Evolutionary conservation across 1,140 invertebrate genomes (phyloP).

Genomic region (Tetramorium alpestre): DNA sequence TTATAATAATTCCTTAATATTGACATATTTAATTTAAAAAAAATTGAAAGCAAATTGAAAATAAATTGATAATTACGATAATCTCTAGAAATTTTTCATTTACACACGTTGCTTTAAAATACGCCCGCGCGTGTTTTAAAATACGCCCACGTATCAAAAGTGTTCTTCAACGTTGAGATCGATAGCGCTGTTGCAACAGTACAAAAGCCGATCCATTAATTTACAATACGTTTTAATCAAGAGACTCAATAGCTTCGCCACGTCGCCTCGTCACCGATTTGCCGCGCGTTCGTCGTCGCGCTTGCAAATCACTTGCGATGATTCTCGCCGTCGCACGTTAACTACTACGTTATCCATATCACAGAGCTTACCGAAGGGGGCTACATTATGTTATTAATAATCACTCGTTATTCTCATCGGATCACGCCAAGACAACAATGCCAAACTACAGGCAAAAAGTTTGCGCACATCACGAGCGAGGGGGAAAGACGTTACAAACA

Average conservation of each 20-base stretch:
- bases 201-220: background rate
- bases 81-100: background rate
- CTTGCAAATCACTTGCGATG: slow-evolving; percentile 57
- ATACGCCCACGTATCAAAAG: background rate
- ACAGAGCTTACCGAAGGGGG: slow-evolving; percentile 61
- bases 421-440: slow-evolving; percentile 70
- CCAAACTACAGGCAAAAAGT: slow-evolving; percentile 67
- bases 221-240: slow-evolving; percentile 13
- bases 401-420: slow-evolving; percentile 66
- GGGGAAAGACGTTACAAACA: slow-evolving; percentile 45
- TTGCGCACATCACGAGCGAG: slow-evolving; percentile 65
- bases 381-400: slow-evolving; percentile 61
- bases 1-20: background rate
- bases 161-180: background rate
- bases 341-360: slow-evolving; percentile 65
- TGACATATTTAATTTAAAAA: background rate
- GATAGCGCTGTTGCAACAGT: background rate
- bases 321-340: slow-evolving; percentile 15
- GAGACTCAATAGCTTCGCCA: slow-evolving; percentile 43
- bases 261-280: slow-evolving; percentile 61
- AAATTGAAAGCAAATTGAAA: background rate
- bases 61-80: background rate
- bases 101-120: background rate
- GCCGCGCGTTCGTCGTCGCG: slow-evolving; percentile 31
- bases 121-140: background rate